Percentiles rank a stretch among this genome's conserved stretches.
Conservation (phyloP, 2,888 invertebrate species). For the Ichneumoninae sp. region DNA sequence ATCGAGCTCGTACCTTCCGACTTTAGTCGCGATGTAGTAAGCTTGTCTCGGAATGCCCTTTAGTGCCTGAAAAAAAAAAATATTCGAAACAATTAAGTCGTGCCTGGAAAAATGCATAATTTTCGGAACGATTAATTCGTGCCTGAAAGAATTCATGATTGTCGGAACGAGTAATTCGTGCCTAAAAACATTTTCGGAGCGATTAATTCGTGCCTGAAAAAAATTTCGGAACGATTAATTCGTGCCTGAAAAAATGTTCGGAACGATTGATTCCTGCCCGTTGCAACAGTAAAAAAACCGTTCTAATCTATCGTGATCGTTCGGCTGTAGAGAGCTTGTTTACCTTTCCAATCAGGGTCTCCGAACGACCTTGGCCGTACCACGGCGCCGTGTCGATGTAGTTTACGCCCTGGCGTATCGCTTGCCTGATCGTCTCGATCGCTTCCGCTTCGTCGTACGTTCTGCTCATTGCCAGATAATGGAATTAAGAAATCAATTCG, state of each 20-base stretch:
- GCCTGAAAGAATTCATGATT: constrained; percentile 2
- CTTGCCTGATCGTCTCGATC: constrained; percentile 88
- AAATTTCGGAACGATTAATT: not conserved
- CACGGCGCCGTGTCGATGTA: constrained; percentile 97
- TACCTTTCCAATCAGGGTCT: constrained; percentile 92
- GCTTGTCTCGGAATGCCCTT: constrained; percentile 91
- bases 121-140: not conserved
- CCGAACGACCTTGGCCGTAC: constrained; percentile 96
- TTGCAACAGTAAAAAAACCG: not conserved
- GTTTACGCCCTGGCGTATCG: constrained; percentile 93
- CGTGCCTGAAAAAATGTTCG: not conserved
- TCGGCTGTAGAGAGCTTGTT: not conserved
- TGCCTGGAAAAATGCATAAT: not conserved
- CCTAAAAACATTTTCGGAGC: not conserved
- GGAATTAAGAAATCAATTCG: not conserved
- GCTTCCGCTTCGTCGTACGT: constrained; percentile 88
- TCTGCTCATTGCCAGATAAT: constrained; percentile 83
- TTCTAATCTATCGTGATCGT: not conserved
- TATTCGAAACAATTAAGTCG: not conserved
- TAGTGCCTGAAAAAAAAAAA: constrained; percentile 87
- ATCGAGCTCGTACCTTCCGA: constrained; percentile 92
- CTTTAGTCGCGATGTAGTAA: constrained; percentile 96
- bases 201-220: not conserved
- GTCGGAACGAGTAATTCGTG: not conserved
- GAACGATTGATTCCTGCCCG: not conserved